Conservation (phyloP, 2,797 vertebrate species). For the Staurois parvus region DNA sequence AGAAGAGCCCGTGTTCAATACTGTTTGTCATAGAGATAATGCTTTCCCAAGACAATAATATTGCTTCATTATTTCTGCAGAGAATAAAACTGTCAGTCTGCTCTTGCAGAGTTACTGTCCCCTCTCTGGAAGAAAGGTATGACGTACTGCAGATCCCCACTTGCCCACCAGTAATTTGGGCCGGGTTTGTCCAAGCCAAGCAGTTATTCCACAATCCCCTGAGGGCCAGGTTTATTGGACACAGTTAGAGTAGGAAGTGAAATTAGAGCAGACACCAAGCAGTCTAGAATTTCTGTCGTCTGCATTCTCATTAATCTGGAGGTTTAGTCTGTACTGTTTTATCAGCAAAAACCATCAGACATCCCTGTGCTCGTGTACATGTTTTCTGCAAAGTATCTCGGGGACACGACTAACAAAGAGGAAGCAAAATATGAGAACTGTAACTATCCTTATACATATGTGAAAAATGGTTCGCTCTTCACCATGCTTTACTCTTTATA, state of each 20-base stretch:
- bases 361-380: slow-evolving; percentile 62
- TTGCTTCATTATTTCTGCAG: slow-evolving; percentile 47
- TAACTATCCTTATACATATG: background rate
- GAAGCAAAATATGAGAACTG: background rate
- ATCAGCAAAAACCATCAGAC: slow-evolving; percentile 66
- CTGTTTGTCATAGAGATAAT: slow-evolving; percentile 29
- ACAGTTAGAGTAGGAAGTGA: slow-evolving; percentile 44
- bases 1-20: slow-evolving; percentile 22
- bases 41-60: slow-evolving; percentile 38
- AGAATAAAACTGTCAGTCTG: slow-evolving; percentile 53
- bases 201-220: background rate
- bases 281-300: slow-evolving; percentile 65
- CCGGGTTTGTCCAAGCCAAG: slow-evolving; percentile 24
- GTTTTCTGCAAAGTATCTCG: slow-evolving; percentile 34
- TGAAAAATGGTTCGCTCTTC: background rate
- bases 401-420: slow-evolving; percentile 6
- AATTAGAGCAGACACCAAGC: slow-evolving; percentile 69
- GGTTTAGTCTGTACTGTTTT: slow-evolving; percentile 70
- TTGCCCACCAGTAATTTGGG: slow-evolving; percentile 35
- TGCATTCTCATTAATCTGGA: slow-evolving; percentile 69
- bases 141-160: slow-evolving; percentile 43
- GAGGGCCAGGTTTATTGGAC: slow-evolving; percentile 42
- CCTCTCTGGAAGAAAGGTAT: slow-evolving; percentile 39
- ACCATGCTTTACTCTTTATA: background rate
- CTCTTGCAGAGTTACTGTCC: slow-evolving; percentile 36